phyloP scores from a whole-genome alignment of 2,113 vertebrate genomes.

The Oxygymnocypris stewartii region DNA sequence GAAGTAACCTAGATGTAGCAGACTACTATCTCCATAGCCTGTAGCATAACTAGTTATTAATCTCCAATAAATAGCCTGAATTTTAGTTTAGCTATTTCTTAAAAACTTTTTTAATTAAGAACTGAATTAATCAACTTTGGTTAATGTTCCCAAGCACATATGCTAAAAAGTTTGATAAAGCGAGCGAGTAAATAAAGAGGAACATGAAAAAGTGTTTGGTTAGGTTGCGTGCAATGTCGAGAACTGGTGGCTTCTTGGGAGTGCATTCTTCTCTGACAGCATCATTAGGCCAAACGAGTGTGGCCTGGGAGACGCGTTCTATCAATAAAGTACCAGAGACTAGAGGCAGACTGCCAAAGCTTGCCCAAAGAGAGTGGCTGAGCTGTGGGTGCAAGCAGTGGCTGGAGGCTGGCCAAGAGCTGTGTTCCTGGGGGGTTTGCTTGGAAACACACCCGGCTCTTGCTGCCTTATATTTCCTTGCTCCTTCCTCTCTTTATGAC shows the following conservation, averaged over 20 bases:
- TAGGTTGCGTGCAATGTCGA: constrained; percentile 55
- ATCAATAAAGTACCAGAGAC: constrained; percentile 60
- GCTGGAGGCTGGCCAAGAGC: constrained; percentile 49
- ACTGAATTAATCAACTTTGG: background rate
- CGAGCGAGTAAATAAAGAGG: constrained; percentile 42
- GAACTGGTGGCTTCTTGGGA: constrained; percentile 55
- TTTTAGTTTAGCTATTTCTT: background rate
- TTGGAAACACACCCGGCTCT: constrained; percentile 37
- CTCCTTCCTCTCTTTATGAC: constrained; percentile 23
- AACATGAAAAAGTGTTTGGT: constrained; percentile 56
- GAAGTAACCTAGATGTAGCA: background rate
- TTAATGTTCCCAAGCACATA: constrained; percentile 30
- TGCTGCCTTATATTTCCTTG: constrained; percentile 9
- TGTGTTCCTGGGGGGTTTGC: constrained; percentile 46
- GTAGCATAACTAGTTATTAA: background rate
- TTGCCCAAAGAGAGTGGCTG: constrained; percentile 53
- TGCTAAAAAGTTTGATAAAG: constrained; percentile 10
- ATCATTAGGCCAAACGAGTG: constrained; percentile 63
- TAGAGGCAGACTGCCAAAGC: constrained; percentile 56
- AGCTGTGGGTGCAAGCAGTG: constrained; percentile 55
- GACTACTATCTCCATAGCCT: background rate
- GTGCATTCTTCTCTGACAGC: constrained; percentile 68
- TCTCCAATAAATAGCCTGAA: background rate
- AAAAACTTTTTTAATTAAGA: background rate
- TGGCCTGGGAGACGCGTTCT: constrained; percentile 53